Evolutionary conservation across 2,113 vertebrate genomes (phyloP).

Genomic region (Hylia prasina): DNA sequence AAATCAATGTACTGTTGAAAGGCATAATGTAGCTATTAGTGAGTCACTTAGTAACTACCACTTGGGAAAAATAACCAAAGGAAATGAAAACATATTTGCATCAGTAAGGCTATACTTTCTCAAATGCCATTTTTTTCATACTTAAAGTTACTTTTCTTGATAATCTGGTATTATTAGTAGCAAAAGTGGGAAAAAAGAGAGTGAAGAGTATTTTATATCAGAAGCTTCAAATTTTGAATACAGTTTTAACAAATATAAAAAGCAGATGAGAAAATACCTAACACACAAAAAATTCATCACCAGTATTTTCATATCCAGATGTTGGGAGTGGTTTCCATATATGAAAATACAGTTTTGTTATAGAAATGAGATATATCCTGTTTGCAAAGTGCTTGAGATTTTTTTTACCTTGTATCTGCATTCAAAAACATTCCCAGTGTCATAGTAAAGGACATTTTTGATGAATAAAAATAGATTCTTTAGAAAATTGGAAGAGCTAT

Average conservation of each 20-base stretch:
- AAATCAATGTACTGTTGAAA: constrained; percentile 12
- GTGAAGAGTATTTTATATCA: neutral
- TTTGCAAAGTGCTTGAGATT: neutral
- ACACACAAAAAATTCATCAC: neutral
- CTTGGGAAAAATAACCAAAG: neutral
- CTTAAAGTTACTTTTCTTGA: neutral
- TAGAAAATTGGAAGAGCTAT: neutral
- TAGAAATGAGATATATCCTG: neutral
- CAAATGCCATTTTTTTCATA: neutral
- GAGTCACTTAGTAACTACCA: neutral
- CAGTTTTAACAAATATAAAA: neutral
- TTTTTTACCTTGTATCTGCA: neutral
- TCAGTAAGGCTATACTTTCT: neutral
- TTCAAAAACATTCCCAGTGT: neutral
- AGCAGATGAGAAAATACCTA: neutral
- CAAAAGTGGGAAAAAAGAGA: neutral
- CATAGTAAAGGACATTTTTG: neutral
- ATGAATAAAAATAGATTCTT: neutral
- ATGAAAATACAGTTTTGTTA: neutral
- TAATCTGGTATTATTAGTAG: neutral
- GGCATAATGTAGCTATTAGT: neutral
- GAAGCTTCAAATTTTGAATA: neutral
- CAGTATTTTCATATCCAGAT: neutral
- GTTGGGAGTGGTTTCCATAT: neutral
- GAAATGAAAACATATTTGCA: constrained; percentile 5